phyloP scores from a whole-genome alignment of 2,888 invertebrate species.

The Panorpa germanica region DNA sequence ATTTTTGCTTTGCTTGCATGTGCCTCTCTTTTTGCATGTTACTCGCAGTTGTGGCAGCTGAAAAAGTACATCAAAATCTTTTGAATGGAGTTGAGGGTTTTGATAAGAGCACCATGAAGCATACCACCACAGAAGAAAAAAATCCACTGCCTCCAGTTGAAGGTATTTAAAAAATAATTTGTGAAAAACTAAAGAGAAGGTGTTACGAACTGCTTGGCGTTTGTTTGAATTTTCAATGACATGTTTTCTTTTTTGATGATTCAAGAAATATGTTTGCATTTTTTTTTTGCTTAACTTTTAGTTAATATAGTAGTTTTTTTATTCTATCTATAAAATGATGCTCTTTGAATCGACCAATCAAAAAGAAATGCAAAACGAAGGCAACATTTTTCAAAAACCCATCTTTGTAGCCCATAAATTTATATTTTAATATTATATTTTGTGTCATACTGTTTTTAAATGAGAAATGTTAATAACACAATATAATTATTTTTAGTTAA shows the following conservation, averaged over 20 bases:
- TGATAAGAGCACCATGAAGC: slow-evolving; percentile 53
- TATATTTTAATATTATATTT: too few relatives aligned
- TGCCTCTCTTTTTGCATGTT: slow-evolving; percentile 12
- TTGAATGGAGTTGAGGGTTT: slow-evolving; percentile 54
- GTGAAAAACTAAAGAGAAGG: background rate
- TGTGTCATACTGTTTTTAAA: too few relatives aligned
- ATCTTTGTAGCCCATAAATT: too few relatives aligned
- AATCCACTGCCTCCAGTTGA: slow-evolving; percentile 52
- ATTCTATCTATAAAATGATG: too few relatives aligned
- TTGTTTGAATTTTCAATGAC: background rate
- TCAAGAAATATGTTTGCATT: background rate
- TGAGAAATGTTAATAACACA: background rate
- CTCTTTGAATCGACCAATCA: too few relatives aligned
- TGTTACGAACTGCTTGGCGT: background rate
- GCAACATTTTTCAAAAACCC: too few relatives aligned
- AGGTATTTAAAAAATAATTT: slow-evolving; percentile 27
- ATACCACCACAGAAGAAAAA: slow-evolving; percentile 54
- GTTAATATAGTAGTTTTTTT: slow-evolving; percentile 5
- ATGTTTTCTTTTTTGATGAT: background rate
- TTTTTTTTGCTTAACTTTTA: background rate
- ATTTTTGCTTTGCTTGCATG: slow-evolving; percentile 15
- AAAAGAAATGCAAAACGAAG: too few relatives aligned
- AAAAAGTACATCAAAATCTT: slow-evolving; percentile 51
- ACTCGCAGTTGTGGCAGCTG: slow-evolving; percentile 43
- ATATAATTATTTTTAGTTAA: background rate